phyloP scores from a whole-genome alignment of 2,113 vertebrate species.

The Epinephelus cyanopodus region DNA sequence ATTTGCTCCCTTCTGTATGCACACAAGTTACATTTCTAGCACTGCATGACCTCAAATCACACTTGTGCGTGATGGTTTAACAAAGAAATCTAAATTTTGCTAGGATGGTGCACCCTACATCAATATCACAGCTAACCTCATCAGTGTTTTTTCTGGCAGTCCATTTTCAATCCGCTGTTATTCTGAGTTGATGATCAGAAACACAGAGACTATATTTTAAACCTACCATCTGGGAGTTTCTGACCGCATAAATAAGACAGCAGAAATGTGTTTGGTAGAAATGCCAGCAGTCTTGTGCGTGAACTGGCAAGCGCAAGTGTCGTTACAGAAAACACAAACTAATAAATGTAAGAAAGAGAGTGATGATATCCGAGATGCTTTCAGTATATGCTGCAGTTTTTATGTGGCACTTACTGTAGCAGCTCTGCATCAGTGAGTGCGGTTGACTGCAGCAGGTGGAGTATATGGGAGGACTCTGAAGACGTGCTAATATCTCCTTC shows the following conservation, averaged over 20 bases:
- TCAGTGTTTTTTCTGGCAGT: too few species aligned
- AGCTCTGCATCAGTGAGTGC: constrained; percentile 88
- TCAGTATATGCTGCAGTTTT: neutral
- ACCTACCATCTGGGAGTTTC: constrained; percentile 1
- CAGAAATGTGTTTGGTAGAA: neutral
- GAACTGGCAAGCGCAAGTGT: neutral
- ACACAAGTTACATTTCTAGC: neutral
- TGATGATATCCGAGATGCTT: neutral
- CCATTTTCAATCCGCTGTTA: neutral
- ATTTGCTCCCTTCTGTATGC: neutral
- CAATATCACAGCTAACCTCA: too few species aligned
- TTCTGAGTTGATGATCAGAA: neutral
- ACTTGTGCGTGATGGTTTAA: neutral
- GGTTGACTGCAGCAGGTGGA: constrained; percentile 87
- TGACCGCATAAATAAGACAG: neutral
- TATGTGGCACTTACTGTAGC: constrained; percentile 87
- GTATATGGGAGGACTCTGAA: constrained; percentile 88
- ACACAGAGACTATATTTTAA: neutral
- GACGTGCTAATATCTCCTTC: constrained; percentile 88
- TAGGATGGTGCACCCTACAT: neutral
- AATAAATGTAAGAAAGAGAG: neutral
- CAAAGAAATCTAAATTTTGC: neutral
- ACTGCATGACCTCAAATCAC: neutral
- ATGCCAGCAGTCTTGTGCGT: neutral
- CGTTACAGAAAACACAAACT: neutral